Base-by-base conservation (phyloP, 1,140 invertebrate species). In the Thereuonema tuberculata region DNA sequence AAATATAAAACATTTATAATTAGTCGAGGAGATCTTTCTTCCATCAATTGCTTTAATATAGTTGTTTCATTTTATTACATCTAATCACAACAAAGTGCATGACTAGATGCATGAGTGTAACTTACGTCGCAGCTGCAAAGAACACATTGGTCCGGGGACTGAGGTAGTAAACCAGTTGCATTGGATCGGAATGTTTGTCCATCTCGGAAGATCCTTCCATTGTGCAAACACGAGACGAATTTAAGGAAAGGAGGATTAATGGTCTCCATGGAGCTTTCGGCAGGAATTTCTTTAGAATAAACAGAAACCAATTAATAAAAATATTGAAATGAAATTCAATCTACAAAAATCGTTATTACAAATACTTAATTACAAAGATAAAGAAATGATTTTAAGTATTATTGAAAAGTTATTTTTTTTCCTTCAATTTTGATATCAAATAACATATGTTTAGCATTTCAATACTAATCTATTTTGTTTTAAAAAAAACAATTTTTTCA, bases 81-180 rank as follows among this genome's bases (percentile, higher is more conserved):
- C n/a, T n/a, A n/a, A n/a, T n/a, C n/a, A n/a, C n/a, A n/a, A n/a
- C n/a, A n/a, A n/a, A n/a, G n/a, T n/a, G n/a, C n/a, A n/a, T n/a
- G n/a, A n/a, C n/a, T n/a, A n/a, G n/a, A n/a, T n/a, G n/a, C n/a
- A n/a, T n/a, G n/a, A n/a, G n/a, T 37, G 17, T 37, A 5, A 50
- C 55, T 59, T 59, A 62, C 63, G 55, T 64, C 49, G 31, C 63
- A 64, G 2, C 57, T 57, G 31, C 63, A 64, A n/a, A 62, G 63
- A 48, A 64, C 61, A 31, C 63, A 64, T 48, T 64, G 63, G 37
- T 64, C 62, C 15, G 63, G 58, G 17, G 58, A 46, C 29, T 52
- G 28, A 14, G 60, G 26, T 47, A 59, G 57, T 1, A 64, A 25
- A 17, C 57, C 49, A 1, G 63, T 59, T 3, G 60, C 29, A 37